Conservation (phyloP, 2,888 invertebrate species). For the Meandrusa payeni region DNA sequence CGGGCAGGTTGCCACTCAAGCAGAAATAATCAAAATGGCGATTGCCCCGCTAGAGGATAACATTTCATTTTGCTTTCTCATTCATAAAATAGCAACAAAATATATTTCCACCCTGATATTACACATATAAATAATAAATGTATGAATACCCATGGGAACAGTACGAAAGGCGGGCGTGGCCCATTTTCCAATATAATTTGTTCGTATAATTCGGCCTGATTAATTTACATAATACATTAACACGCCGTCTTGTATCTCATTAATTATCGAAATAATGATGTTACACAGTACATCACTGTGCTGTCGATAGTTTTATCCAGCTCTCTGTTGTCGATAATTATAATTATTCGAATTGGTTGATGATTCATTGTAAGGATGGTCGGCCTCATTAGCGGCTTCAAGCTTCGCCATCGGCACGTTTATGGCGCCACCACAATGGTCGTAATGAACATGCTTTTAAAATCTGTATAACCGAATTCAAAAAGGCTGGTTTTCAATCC, state of each 20-base stretch:
- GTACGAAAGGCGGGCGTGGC: background rate
- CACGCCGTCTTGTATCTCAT: conserved; percentile 5
- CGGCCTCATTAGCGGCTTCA: background rate
- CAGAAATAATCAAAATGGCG: no score
- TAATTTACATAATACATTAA: conserved; percentile 10
- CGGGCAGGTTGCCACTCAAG: no score
- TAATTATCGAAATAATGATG: conserved; percentile 15
- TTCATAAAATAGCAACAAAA: no score
- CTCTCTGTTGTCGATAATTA: background rate
- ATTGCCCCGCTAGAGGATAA: no score
- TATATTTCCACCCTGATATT: no score
- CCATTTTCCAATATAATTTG: background rate
- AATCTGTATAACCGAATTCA: no score
- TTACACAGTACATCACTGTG: background rate
- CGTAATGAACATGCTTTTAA: background rate
- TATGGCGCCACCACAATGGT: background rate
- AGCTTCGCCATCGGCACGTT: background rate
- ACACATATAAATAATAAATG: background rate
- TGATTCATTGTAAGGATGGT: background rate
- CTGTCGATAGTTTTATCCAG: background rate
- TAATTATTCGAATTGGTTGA: conserved; percentile 1
- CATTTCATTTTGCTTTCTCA: no score
- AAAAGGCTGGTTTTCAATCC: no score
- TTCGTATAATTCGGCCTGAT: background rate
- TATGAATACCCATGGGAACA: background rate